Evolutionary conservation across 92 coral and sea anemone genomes (phyloP).

Genomic region (Galaxea fascicularis): DNA sequence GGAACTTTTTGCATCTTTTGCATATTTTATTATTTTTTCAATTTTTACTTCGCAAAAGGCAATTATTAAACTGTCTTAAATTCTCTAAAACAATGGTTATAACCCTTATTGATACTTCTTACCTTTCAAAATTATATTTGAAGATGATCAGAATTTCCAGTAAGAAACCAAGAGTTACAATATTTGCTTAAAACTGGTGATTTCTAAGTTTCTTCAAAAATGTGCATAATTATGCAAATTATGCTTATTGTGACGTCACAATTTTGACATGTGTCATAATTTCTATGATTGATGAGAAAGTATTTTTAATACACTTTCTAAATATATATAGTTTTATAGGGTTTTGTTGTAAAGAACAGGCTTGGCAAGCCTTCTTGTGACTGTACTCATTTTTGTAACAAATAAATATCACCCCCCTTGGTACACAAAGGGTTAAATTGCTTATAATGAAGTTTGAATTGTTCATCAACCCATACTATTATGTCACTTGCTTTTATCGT

Average conservation of each 20-base stretch:
- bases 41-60: constrained; percentile 5
- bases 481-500: too few species aligned
- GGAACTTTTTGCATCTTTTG: neutral
- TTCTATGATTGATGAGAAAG: neutral
- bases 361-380: constrained; percentile 8
- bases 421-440: too few species aligned
- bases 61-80: constrained; percentile 12
- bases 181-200: neutral
- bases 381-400: neutral
- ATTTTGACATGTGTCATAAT: neutral
- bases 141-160: neutral
- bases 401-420: too few species aligned
- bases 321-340: constrained; percentile 18
- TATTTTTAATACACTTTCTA: too few species aligned
- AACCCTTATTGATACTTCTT: neutral
- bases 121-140: neutral
- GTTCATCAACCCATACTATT: too few species aligned
- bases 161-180: constrained; percentile 7
- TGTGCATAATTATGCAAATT: constrained; percentile 10
- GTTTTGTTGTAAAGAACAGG: constrained; percentile 9
- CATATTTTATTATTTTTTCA: neutral
- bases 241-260: constrained; percentile 19
- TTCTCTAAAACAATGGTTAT: neutral
- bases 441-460: too few species aligned
- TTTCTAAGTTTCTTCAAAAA: neutral